Conservation (phyloP, 2,888 invertebrate species). For the Caenorhabditis sp. region DNA sequence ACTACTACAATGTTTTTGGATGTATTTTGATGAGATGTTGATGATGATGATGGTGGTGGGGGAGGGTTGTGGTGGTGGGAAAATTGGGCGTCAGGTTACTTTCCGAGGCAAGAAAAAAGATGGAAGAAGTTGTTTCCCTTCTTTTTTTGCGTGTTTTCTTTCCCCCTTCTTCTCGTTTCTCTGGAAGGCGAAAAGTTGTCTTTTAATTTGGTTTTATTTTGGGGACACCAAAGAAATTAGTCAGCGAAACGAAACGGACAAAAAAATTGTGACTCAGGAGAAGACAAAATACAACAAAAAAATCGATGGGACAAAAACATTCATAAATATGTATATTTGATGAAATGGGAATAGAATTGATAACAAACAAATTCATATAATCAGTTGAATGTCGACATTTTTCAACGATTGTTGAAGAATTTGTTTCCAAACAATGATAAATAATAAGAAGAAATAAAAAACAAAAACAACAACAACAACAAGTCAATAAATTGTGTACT, state of each 20-base stretch:
- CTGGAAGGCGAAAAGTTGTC: too few relatives aligned
- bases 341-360: not conserved
- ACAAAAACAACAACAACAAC: conserved; percentile 39
- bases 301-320: not conserved
- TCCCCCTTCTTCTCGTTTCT: too few relatives aligned
- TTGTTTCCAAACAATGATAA: not conserved
- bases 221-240: too few relatives aligned
- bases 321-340: not conserved
- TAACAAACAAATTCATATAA: not conserved
- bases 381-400: conserved; percentile 4
- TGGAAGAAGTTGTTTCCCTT: too few relatives aligned
- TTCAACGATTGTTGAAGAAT: not conserved
- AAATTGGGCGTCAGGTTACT: not conserved
- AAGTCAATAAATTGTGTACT: conserved; percentile 10
- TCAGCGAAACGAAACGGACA: too few relatives aligned
- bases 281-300: not conserved
- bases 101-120: too few relatives aligned
- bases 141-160: too few relatives aligned
- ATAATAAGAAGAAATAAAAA: conserved; percentile 4
- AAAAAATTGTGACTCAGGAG: not conserved
- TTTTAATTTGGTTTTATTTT: too few relatives aligned
- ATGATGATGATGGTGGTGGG: too few relatives aligned
- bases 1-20: too few relatives aligned
- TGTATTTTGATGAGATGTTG: too few relatives aligned
- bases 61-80: not conserved